Conservation (phyloP, 2,113 vertebrate genomes). For the Chloroceryle aenea region DNA sequence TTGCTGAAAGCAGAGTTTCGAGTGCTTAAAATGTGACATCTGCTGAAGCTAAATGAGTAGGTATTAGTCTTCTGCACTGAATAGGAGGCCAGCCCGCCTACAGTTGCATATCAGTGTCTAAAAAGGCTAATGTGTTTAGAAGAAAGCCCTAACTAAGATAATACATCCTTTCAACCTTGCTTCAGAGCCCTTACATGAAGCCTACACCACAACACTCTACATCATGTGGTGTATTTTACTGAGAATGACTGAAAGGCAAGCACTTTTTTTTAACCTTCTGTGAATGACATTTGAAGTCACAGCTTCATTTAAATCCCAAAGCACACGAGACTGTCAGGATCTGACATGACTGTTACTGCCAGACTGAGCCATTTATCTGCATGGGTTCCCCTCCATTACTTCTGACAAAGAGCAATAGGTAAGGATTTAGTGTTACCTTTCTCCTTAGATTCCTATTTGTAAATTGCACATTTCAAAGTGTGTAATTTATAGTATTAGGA, state of each 20-base stretch:
- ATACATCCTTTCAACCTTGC: neutral
- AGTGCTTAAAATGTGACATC: neutral
- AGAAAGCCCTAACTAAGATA: neutral
- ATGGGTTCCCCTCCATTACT: neutral
- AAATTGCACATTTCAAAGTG: neutral
- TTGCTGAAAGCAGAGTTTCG: neutral
- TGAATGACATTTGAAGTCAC: neutral
- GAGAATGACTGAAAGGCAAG: neutral
- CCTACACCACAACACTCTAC: neutral
- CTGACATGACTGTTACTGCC: neutral
- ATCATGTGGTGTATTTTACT: neutral
- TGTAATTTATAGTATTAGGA: neutral
- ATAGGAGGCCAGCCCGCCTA: neutral
- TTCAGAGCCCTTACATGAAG: neutral
- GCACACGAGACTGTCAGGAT: neutral
- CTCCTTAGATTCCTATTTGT: neutral
- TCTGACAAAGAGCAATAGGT: neutral
- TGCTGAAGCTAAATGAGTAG: neutral
- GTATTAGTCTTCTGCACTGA: neutral
- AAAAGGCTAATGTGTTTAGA: neutral
- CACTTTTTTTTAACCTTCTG: neutral
- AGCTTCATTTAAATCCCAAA: constrained; percentile 30
- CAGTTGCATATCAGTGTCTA: neutral
- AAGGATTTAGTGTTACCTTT: neutral
- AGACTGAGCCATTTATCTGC: neutral